Percentiles rank a stretch among this genome's conserved stretches.
Conservation (phyloP, 2,797 vertebrate genomes). For the Lepidocolaptes lacrymiger region DNA sequence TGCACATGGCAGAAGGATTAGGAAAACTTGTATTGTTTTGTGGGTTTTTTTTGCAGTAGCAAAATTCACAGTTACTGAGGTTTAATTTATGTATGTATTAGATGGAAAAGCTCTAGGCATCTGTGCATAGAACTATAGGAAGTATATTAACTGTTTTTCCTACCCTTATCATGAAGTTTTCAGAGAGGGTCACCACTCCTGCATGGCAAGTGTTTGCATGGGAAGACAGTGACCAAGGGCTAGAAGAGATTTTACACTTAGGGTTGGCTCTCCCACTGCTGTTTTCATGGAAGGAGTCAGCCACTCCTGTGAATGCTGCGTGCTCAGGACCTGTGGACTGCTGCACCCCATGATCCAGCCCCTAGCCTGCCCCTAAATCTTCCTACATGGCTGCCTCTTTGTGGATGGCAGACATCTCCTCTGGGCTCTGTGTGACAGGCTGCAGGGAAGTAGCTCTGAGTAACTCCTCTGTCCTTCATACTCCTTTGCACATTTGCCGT, state of each 20-base stretch:
- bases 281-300: neutral
- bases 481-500: neutral
- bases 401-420: neutral
- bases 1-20: neutral
- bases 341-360: neutral
- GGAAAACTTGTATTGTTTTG: neutral
- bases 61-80: neutral
- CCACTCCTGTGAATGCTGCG: fast-evolving
- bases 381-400: neutral
- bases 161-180: neutral
- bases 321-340: neutral
- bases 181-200: neutral
- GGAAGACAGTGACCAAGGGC: neutral
- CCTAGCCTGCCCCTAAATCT: neutral
- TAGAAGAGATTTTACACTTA: neutral
- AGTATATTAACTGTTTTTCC: neutral
- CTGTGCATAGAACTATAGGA: neutral
- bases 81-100: neutral
- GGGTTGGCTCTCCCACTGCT: fast-evolving
- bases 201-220: neutral
- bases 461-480: neutral
- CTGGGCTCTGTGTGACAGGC: neutral
- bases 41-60: neutral
- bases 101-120: neutral
- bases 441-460: neutral